phyloP scores from a whole-genome alignment of 2,888 invertebrate genomes.

The Fragum sueziense region DNA sequence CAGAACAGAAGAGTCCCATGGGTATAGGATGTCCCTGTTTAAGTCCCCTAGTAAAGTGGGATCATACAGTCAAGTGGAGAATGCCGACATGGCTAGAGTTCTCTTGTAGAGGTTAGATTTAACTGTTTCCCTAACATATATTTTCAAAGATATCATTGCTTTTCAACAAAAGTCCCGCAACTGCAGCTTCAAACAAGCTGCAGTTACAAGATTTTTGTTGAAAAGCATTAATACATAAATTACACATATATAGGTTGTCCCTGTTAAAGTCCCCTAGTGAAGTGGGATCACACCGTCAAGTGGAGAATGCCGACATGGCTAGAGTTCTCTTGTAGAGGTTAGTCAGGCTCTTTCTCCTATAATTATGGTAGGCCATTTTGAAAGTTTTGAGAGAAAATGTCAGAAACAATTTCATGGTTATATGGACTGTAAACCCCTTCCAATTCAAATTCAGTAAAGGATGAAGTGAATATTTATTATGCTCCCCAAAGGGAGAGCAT shows the following conservation, averaged over 20 bases:
- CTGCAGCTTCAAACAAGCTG: too few relatives aligned
- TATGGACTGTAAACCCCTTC: too few relatives aligned
- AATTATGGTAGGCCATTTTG: too few relatives aligned
- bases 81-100: slow-evolving; percentile 66
- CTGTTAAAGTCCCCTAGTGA: slow-evolving; percentile 63
- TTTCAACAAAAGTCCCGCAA: too few relatives aligned
- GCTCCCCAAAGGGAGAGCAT: too few relatives aligned
- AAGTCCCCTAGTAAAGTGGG: slow-evolving; percentile 65
- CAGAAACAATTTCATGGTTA: too few relatives aligned
- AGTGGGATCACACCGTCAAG: slow-evolving; percentile 61
- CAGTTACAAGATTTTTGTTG: too few relatives aligned
- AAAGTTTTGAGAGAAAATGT: too few relatives aligned
- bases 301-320: slow-evolving; percentile 64
- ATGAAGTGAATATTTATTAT: too few relatives aligned
- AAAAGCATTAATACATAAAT: slow-evolving; percentile 22
- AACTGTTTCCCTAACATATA: background rate
- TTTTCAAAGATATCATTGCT: too few relatives aligned
- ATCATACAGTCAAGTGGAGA: slow-evolving; percentile 56
- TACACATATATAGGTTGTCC: slow-evolving; percentile 61
- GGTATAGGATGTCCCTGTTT: slow-evolving; percentile 63
- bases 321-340: slow-evolving; percentile 64
- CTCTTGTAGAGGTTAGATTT: slow-evolving; percentile 57
- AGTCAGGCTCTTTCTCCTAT: too few relatives aligned
- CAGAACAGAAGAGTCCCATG: slow-evolving; percentile 36
- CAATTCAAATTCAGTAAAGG: too few relatives aligned